Evolutionary conservation across 1,140 invertebrate species (phyloP).

Genomic region (Heliconius himera): DNA sequence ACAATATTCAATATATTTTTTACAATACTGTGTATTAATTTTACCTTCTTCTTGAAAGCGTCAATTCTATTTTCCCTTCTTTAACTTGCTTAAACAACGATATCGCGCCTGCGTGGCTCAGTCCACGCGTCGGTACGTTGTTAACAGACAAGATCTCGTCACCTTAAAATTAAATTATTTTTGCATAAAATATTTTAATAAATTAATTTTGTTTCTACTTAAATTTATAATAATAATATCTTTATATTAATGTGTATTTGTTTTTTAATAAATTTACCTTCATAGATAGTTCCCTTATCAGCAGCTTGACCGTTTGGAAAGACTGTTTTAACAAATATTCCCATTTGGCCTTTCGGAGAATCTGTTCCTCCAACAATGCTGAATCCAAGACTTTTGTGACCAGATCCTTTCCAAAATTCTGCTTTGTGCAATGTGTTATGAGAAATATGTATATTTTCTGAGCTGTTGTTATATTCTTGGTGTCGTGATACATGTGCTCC

Average conservation of each 20-base stretch:
- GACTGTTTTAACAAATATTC: constrained; percentile 95
- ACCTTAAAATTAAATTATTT: constrained; percentile 81
- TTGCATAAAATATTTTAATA: no score
- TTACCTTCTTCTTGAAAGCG: constrained; percentile 88
- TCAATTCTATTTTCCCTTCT: constrained; percentile 91
- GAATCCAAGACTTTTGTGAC: constrained; percentile 93
- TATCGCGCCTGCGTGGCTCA: constrained; percentile 95
- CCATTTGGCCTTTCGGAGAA: constrained; percentile 93
- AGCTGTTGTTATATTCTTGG: constrained; percentile 60
- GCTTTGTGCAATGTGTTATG: constrained; percentile 70
- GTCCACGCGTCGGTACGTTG: constrained; percentile 89
- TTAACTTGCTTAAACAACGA: constrained; percentile 94
- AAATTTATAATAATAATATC: no score
- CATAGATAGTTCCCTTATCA: constrained; percentile 90
- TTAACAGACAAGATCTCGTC: constrained; percentile 97
- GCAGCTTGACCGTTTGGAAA: constrained; percentile 94
- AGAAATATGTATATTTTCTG: constrained; percentile 56
- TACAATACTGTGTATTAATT: constrained; percentile 26
- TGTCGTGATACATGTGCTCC: constrained; percentile 58
- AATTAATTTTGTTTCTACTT: no score
- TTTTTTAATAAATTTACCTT: constrained; percentile 84
- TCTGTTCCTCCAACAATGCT: constrained; percentile 95
- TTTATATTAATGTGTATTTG: neutral
- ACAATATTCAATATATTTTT: constrained; percentile 10
- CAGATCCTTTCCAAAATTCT: constrained; percentile 90